phyloP scores from a whole-genome alignment of 2,888 invertebrate genomes.

The Parapristionchus giblindavisi region DNA sequence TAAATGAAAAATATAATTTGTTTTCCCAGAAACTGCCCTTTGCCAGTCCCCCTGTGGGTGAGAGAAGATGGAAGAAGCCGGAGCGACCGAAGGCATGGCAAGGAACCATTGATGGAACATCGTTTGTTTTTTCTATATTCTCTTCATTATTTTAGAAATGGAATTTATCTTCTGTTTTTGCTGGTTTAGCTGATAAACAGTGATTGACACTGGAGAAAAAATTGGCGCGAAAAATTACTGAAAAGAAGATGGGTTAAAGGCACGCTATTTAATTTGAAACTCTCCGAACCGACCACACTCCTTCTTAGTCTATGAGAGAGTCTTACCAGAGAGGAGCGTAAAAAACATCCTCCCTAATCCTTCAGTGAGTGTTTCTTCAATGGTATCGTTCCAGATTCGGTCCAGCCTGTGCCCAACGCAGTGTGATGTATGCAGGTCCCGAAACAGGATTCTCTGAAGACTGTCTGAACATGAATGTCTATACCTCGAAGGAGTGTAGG shows the following conservation, averaged over 20 bases:
- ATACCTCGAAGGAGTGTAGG: not conserved
- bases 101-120: conserved; percentile 18
- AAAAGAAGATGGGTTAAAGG: no score
- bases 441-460: conserved; percentile 22
- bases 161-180: no score
- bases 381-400: conserved; percentile 28
- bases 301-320: no score
- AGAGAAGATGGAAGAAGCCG: not conserved
- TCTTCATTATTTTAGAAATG: not conserved
- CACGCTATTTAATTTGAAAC: no score
- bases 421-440: not conserved
- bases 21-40: conserved; percentile 22
- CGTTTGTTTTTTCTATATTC: not conserved
- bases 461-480: conserved; percentile 28
- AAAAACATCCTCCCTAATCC: not conserved
- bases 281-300: no score
- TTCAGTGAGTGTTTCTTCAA: no score
- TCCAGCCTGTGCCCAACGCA: conserved; percentile 14
- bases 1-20: no score
- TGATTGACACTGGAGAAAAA: no score
- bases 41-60: conserved; percentile 5
- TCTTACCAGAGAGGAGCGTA: no score
- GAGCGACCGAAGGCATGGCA: conserved; percentile 9
- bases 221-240: no score
- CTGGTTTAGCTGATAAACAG: no score